Conservation (phyloP, 92 coral and sea anemone species). For the Isaurus tuberculatus region DNA sequence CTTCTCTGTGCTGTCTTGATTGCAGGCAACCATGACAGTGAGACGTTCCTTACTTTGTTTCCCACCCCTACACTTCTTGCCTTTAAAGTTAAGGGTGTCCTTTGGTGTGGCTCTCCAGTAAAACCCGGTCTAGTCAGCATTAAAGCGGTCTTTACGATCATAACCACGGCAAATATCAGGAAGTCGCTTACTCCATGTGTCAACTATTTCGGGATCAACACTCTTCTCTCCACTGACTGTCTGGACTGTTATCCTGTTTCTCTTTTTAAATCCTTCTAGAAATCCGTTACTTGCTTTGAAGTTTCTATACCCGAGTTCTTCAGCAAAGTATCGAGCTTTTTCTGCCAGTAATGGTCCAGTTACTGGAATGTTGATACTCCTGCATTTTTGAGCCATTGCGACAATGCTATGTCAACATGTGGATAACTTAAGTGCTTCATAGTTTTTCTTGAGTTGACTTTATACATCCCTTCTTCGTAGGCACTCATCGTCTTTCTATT, state of each 20-base stretch:
- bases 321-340: not conserved
- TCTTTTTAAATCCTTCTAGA: conserved; percentile 4
- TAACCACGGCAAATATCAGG: conserved; percentile 49
- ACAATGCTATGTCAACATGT: conserved; percentile 50
- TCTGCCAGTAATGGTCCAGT: conserved; percentile 48
- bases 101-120: conserved; percentile 44
- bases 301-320: conserved; percentile 11
- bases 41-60: conserved; percentile 48
- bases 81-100: conserved; percentile 45
- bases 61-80: conserved; percentile 47
- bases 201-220: conserved; percentile 41
- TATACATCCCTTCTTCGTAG: conserved; percentile 54
- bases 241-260: not conserved
- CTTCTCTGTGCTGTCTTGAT: conserved; percentile 59
- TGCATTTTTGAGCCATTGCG: conserved; percentile 53
- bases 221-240: conserved; percentile 47
- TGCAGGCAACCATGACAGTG: conserved; percentile 44
- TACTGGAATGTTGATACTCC: conserved; percentile 53
- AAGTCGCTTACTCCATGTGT: conserved; percentile 51
- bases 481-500: conserved; percentile 41
- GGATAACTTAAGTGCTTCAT: conserved; percentile 61
- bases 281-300: not conserved
- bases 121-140: conserved; percentile 37
- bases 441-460: conserved; percentile 45
- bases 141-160: not conserved